Evolutionary conservation across 2,888 invertebrate genomes (phyloP).

Genomic region (Lithophane socia): DNA sequence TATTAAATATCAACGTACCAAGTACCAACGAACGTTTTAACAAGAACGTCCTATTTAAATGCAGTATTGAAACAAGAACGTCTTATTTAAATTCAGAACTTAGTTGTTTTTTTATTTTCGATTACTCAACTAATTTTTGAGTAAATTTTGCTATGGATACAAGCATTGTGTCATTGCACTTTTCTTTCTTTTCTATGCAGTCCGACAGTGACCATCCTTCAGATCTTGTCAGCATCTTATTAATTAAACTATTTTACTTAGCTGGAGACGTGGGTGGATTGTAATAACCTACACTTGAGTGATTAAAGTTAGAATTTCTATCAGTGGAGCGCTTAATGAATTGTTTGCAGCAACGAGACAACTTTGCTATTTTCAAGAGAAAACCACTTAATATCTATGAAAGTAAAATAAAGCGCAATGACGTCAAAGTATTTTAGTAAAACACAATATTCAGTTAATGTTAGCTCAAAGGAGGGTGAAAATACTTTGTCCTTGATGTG

Average conservation of each 20-base stretch:
- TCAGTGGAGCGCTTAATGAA: constrained; percentile 44
- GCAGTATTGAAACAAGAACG: no score
- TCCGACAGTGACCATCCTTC: no score
- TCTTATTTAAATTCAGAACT: no score
- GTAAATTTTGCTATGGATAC: no score
- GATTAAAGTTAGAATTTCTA: constrained; percentile 39
- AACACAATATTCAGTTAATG: constrained; percentile 15
- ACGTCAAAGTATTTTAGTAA: constrained; percentile 32
- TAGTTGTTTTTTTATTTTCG: no score
- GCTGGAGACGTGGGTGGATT: constrained; percentile 27
- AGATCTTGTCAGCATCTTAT: no score
- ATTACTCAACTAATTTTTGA: no score
- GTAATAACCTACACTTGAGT: constrained; percentile 47
- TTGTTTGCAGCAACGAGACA: constrained; percentile 39
- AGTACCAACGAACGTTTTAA: no score
- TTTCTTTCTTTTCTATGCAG: no score
- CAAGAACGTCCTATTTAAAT: no score
- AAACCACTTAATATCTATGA: constrained; percentile 41
- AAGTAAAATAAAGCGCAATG: constrained; percentile 25
- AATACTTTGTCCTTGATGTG: not conserved
- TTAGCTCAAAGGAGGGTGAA: constrained; percentile 14
- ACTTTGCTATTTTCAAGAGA: constrained; percentile 37
- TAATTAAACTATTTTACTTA: constrained; percentile 13
- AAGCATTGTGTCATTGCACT: no score
- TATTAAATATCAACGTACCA: no score